Evolutionary conservation across 1,140 invertebrate species (phyloP).

Genomic region (Wiebesia pumilae): DNA sequence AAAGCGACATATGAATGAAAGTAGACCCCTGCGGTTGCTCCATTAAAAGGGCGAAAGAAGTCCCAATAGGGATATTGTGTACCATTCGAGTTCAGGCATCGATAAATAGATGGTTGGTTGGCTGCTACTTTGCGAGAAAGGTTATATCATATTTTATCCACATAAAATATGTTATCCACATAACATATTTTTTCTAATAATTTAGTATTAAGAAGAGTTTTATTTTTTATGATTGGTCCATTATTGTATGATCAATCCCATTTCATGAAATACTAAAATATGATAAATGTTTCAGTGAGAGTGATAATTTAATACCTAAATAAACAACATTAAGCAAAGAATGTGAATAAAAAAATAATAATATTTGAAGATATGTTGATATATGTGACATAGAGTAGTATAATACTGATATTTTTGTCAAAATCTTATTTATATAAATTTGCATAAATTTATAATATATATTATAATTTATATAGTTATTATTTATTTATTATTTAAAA

Average conservation of each 20-base stretch:
- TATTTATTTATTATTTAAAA: no score
- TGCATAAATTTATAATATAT: no score
- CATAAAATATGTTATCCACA: background rate
- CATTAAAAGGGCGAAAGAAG: constrained; percentile 63
- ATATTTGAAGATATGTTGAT: no score
- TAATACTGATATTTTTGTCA: no score
- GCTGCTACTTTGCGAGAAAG: constrained; percentile 10
- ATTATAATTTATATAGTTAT: no score
- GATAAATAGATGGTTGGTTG: constrained; percentile 59
- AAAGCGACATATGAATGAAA: constrained; percentile 6
- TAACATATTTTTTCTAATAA: background rate
- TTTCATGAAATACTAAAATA: no score
- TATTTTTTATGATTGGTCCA: background rate
- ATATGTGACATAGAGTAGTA: no score
- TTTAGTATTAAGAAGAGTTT: background rate
- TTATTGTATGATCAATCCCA: no score
- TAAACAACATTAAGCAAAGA: background rate
- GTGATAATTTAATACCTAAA: background rate
- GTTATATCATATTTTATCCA: no score
- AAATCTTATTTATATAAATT: no score
- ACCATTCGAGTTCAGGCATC: constrained; percentile 5
- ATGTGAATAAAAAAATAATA: no score
- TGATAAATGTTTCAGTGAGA: no score
- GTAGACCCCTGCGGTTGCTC: constrained; percentile 56
- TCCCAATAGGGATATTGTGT: constrained; percentile 63